Conservation (phyloP, 2,113 vertebrate species). For the Epinephelus fuscoguttatus region DNA sequence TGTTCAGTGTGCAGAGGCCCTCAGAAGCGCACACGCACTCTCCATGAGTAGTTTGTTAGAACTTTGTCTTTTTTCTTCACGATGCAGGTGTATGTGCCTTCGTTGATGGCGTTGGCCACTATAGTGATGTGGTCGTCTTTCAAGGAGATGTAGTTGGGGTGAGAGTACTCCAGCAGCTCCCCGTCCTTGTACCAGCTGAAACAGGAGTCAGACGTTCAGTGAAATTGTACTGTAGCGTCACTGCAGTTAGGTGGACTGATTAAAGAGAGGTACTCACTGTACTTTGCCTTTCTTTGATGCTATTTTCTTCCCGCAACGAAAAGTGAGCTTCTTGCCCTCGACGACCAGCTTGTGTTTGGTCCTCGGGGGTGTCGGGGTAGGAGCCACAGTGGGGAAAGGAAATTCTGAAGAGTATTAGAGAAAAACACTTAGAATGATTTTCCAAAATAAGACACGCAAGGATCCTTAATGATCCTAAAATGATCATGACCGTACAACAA, state of each 20-base stretch:
- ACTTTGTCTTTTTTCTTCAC: slow-evolving; percentile 92
- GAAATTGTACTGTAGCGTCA: not conserved
- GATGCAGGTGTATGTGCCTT: slow-evolving; percentile 95
- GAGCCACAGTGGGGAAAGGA: slow-evolving; percentile 90
- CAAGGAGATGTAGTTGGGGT: slow-evolving; percentile 93
- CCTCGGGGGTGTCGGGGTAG: slow-evolving; percentile 89
- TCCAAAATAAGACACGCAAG: not conserved
- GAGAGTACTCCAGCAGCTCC: slow-evolving; percentile 93
- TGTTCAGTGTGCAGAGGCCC: slow-evolving; percentile 39
- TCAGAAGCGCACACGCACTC: slow-evolving; percentile 90
- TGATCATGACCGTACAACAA: not conserved
- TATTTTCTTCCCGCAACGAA: slow-evolving; percentile 96
- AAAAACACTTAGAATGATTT: slow-evolving; percentile 12
- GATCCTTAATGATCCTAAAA: not conserved
- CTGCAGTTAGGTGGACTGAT: not conserved
- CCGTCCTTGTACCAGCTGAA: slow-evolving; percentile 97
- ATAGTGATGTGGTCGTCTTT: slow-evolving; percentile 93
- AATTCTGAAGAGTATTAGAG: slow-evolving; percentile 85
- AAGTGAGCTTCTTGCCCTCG: slow-evolving; percentile 94
- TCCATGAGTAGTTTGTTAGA: slow-evolving; percentile 96
- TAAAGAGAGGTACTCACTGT: slow-evolving; percentile 86
- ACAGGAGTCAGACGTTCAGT: slow-evolving; percentile 1
- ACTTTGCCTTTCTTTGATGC: slow-evolving; percentile 96
- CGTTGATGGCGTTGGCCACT: slow-evolving; percentile 96
- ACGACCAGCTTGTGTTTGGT: slow-evolving; percentile 93